phyloP scores from a whole-genome alignment of 2,888 invertebrate genomes.

The Crocallis elinguaria region DNA sequence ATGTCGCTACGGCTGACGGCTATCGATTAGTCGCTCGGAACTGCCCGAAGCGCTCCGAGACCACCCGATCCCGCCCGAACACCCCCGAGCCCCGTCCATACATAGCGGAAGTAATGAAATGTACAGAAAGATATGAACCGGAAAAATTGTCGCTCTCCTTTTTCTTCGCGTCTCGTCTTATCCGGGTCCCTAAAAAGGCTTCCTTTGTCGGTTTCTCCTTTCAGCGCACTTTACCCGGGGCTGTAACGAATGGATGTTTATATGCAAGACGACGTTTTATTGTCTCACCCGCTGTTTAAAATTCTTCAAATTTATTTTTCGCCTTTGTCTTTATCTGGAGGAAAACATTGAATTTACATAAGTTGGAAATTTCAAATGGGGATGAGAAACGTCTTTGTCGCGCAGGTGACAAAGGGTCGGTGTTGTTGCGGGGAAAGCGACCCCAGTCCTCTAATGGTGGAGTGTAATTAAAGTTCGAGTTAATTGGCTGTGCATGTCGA shows the following conservation, averaged over 20 bases:
- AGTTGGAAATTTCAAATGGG: constrained; percentile 35
- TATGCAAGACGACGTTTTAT: constrained; percentile 53
- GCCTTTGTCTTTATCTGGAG: constrained; percentile 30
- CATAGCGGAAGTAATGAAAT: constrained; percentile 83
- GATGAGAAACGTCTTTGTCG: constrained; percentile 36
- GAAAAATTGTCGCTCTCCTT: constrained; percentile 81
- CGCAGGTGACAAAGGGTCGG: constrained; percentile 42
- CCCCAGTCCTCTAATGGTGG: constrained; percentile 58
- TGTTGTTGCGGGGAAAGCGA: constrained; percentile 45
- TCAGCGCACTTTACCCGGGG: constrained; percentile 59
- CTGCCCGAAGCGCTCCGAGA: constrained; percentile 59
- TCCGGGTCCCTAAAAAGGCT: constrained; percentile 66
- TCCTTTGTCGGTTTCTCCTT: constrained; percentile 69
- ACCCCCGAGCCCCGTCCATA: constrained; percentile 65
- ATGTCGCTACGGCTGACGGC: constrained; percentile 60
- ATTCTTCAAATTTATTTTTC: constrained; percentile 41
- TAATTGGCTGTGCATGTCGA: constrained; percentile 65
- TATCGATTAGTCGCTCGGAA: constrained; percentile 76
- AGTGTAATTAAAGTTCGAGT: constrained; percentile 67
- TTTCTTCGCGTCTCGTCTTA: constrained; percentile 75
- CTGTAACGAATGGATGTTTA: constrained; percentile 61
- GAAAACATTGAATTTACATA: constrained; percentile 41
- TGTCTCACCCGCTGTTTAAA: constrained; percentile 41
- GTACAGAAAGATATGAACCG: constrained; percentile 83
- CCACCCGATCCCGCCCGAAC: constrained; percentile 58